A percentile compares a stretch with the other conserved stretches of the same genome.
Conservation (phyloP, 2,888 invertebrate species). For the Aporophyla lueneburgensis region DNA sequence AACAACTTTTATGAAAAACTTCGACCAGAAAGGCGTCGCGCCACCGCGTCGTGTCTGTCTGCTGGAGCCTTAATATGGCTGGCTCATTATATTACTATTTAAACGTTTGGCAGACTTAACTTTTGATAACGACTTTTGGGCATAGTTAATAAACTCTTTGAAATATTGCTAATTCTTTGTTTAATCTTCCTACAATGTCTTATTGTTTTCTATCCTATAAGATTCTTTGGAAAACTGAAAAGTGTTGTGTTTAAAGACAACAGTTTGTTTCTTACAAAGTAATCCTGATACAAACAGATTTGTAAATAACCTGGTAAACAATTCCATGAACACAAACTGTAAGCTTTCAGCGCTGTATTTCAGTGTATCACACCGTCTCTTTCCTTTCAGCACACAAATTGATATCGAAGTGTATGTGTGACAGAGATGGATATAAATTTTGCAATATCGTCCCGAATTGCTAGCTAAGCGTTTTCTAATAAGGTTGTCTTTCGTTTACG, state of each 20-base stretch:
- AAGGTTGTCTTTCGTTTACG: constrained; percentile 76
- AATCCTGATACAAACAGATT: constrained; percentile 42
- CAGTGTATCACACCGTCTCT: constrained; percentile 69
- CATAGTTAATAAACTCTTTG: background rate
- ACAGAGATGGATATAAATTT: constrained; percentile 82
- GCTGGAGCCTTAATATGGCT: background rate
- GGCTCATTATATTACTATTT: background rate
- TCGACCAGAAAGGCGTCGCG: too few species aligned
- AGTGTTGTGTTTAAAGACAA: constrained; percentile 12
- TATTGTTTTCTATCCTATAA: background rate
- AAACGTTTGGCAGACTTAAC: background rate
- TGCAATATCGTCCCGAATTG: constrained; percentile 71
- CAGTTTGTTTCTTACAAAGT: constrained; percentile 35
- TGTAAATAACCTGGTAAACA: constrained; percentile 52
- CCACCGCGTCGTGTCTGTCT: too few species aligned
- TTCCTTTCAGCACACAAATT: constrained; percentile 77
- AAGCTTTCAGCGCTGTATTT: constrained; percentile 67
- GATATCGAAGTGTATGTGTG: constrained; percentile 75
- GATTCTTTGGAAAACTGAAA: background rate
- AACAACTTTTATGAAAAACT: too few species aligned
- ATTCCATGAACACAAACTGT: constrained; percentile 51
- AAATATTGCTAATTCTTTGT: background rate
- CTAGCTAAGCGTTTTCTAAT: constrained; percentile 73
- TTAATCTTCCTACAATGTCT: background rate
- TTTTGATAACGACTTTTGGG: too few species aligned